Conservation (phyloP, 2,113 vertebrate species). For the Polypterus senegalus region DNA sequence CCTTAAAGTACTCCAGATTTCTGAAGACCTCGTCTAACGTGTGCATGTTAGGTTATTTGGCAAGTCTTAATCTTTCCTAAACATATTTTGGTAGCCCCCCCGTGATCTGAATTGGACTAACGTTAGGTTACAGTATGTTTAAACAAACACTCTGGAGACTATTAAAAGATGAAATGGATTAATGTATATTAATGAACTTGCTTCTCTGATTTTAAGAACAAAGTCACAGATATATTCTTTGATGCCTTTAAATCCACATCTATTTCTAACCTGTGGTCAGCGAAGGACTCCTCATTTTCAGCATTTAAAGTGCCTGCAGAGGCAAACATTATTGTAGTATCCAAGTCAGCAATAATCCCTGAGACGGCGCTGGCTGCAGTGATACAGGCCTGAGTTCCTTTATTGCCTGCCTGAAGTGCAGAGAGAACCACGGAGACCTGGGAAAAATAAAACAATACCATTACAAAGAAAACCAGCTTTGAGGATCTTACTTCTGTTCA, state of each 20-base stretch:
- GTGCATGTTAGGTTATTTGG: no score
- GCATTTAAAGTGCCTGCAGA: conserved; percentile 89
- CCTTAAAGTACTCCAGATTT: no score
- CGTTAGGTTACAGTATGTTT: no score
- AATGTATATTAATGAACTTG: no score
- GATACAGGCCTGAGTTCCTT: conserved; percentile 94
- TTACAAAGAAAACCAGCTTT: not conserved
- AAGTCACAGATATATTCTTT: not conserved
- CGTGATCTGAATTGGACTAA: no score
- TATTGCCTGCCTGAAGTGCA: conserved; percentile 93
- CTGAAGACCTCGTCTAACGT: no score
- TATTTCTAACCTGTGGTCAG: conserved; percentile 77
- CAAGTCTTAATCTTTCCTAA: no score
- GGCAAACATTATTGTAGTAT: conserved; percentile 98
- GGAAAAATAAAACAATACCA: not conserved
- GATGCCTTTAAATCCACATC: not conserved
- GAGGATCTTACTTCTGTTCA: not conserved
- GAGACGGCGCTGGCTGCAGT: conserved; percentile 87
- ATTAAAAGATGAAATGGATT: no score
- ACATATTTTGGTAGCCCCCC: no score
- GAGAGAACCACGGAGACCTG: conserved; percentile 92
- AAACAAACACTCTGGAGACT: no score
- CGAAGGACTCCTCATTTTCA: conserved; percentile 89
- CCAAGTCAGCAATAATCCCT: conserved; percentile 92
- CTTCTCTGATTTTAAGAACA: no score